Evolutionary conservation across 2,113 vertebrate genomes (phyloP).

Genomic region (Dicaeum eximium): DNA sequence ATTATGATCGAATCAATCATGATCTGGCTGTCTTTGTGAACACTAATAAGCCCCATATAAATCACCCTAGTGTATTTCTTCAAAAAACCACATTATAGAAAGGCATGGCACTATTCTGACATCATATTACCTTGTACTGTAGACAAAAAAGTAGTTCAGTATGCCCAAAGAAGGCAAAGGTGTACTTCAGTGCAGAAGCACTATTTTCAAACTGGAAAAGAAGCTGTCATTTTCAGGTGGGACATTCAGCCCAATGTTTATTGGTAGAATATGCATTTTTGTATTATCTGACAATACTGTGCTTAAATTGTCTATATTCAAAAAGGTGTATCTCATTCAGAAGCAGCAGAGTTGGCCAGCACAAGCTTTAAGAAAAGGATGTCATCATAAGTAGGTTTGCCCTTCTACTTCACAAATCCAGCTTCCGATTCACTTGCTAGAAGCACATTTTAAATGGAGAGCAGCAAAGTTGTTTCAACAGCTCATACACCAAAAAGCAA

Average conservation of each 20-base stretch:
- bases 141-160: not conserved
- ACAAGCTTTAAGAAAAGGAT: not conserved
- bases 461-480: not conserved
- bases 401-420: constrained; percentile 1
- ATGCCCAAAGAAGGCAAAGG: not conserved
- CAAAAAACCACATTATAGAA: not conserved
- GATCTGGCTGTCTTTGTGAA: not conserved
- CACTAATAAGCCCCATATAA: not conserved
- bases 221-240: not conserved
- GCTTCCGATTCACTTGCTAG: not conserved
- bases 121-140: not conserved
- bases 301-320: not conserved
- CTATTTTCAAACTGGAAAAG: not conserved
- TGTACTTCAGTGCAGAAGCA: not conserved
- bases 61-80: not conserved
- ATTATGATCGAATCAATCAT: not conserved
- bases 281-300: not conserved
- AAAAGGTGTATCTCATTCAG: not conserved
- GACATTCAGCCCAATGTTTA: not conserved
- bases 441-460: not conserved
- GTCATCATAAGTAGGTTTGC: not conserved
- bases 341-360: not conserved
- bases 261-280: not conserved
- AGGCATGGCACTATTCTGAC: not conserved
- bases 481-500: not conserved